A percentile compares a stretch with the other conserved stretches of the same genome.
Conservation (phyloP, 2,888 invertebrate genomes). For the Monoplex corrugatus region DNA sequence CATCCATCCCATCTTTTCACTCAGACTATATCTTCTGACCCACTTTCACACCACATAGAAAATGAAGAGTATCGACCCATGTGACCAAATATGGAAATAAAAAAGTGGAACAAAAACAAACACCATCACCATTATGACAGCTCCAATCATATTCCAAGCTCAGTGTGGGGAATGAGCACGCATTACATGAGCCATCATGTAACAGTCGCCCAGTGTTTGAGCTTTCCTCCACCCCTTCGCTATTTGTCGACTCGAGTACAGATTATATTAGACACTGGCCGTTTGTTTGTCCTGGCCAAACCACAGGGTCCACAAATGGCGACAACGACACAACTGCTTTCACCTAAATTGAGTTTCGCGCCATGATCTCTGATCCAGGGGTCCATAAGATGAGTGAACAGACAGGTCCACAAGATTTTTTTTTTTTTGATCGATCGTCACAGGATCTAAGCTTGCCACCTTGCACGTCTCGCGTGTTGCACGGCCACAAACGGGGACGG, state of each 20-base stretch:
- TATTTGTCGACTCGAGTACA: background rate
- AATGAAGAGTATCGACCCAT: too few species aligned
- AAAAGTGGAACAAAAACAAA: background rate
- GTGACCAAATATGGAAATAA: background rate
- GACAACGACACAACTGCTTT: background rate
- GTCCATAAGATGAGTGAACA: background rate
- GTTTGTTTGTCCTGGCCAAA: background rate
- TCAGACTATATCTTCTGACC: too few species aligned
- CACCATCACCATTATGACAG: slow-evolving; percentile 14
- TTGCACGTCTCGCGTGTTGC: background rate
- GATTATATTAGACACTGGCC: background rate
- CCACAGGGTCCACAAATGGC: background rate
- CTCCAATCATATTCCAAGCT: background rate
- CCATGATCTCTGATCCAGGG: background rate
- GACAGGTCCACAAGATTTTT: too few species aligned
- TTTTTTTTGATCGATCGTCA: too few species aligned
- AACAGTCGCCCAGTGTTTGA: background rate
- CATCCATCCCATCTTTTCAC: too few species aligned
- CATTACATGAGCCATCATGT: background rate
- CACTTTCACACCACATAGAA: too few species aligned
- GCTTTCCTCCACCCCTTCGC: background rate
- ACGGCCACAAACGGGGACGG: background rate
- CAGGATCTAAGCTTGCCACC: background rate
- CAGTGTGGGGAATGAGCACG: background rate
- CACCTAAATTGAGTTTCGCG: background rate